Evolutionary conservation across 2,888 invertebrate species (phyloP), one percentile per base, ranked within the genome.

Genomic region (Dysmachus trigonus): DNA sequence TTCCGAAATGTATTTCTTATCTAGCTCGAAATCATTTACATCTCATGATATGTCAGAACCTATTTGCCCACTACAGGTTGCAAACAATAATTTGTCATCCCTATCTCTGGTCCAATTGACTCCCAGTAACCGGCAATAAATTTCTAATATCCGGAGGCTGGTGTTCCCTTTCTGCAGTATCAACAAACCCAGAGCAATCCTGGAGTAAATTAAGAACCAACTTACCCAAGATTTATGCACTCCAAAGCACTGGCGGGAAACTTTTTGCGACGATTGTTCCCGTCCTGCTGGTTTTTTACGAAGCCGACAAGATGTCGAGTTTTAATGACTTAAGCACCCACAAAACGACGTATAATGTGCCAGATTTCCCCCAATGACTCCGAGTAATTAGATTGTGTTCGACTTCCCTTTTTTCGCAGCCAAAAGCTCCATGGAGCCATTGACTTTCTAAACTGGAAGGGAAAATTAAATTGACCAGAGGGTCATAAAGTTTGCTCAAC

Each of bases 391-490:
- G 62, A 71, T 53, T 35, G 62, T 82, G 62, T 71, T 81, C 13
- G 62, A 33, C 82, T 82, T 35, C 82, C 53, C 71, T 18, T 82
- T 35, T 62, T 22, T 62, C 15, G 5, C 62, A n/a, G 10, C 13
- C 22, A 6, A 18, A 15, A 41, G 30, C 35, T 71, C 30, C 30
- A 6, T n/a, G 53, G 62, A 82, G 79, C 15, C 79, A 31, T 30
- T 51, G 79, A 47, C 31, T 79, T 51, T 47, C 62, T 15, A 71
- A 82, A 62, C 38, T 79, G 87, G 86, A 88, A 87, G 85, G 89
- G 89, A 90, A 90, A 90, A 91, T 91, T 91, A 91, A 91, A 91
- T 91, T 92, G 91, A 91, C 91, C 90, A 90, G 89, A 90, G 90
- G 89, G 91, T 90, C 90, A 90, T 91, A 90, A 91, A 90, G 89